These are phyloP conservation scores for Elysia crispata DNA, from an alignment of 2,888 invertebrate species.

Conservation along the genomic window DNA sequence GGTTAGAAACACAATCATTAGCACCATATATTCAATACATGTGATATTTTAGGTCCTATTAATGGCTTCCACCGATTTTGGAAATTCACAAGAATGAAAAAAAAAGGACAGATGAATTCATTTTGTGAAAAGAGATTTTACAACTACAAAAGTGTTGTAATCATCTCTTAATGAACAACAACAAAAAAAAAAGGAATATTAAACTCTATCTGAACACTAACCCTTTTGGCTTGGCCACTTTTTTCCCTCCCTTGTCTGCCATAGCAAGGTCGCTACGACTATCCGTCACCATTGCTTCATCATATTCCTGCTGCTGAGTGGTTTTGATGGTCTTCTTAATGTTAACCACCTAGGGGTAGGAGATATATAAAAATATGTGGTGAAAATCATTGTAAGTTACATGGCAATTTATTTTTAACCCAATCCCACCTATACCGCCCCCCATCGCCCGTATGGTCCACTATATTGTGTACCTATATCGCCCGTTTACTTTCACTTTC, in stretches of 20 bases:
- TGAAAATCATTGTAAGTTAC: no score
- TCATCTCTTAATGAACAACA: no score
- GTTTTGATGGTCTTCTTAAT: conserved; percentile 91
- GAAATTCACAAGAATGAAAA: conserved; percentile 46
- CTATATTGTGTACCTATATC: no score
- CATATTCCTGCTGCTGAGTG: conserved; percentile 86
- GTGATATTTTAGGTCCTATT: neutral
- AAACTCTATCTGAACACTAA: conserved; percentile 49
- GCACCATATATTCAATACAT: conserved; percentile 7
- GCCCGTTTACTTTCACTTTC: no score
- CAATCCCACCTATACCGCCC: no score
- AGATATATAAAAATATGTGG: no score
- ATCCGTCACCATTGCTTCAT: conserved; percentile 89
- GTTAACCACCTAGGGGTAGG: conserved; percentile 84
- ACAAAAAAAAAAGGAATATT: no score
- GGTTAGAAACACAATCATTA: neutral
- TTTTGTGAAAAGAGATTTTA: conserved; percentile 51
- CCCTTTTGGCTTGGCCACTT: conserved; percentile 84
- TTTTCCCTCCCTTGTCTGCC: conserved; percentile 81
- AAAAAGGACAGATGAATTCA: conserved; percentile 37
- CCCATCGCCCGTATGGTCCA: no score
- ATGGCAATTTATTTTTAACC: no score
- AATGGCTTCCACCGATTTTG: neutral
- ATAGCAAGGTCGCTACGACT: conserved; percentile 81
- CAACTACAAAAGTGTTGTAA: conserved; percentile 24